These are phyloP conservation scores for Catostylus mosaicus DNA, from an alignment of 30 jellyfish, hydroid and myxozoan genomes.

Conservation along the genomic window DNA sequence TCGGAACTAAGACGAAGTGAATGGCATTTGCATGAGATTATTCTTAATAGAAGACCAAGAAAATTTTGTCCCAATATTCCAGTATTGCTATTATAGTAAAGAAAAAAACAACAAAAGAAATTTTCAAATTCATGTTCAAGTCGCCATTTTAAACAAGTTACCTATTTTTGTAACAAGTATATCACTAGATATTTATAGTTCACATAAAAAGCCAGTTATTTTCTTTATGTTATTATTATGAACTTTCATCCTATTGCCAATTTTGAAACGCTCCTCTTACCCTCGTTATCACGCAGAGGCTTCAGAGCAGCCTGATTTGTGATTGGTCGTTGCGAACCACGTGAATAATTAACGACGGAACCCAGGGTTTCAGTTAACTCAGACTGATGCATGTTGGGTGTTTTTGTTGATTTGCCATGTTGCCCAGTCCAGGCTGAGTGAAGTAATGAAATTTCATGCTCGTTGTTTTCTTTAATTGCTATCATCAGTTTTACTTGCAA, in stretches of 20 bases:
- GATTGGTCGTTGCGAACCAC: slow-evolving; percentile 22
- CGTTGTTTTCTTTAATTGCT: slow-evolving; percentile 58
- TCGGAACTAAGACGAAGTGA: too few species aligned
- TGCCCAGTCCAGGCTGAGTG: slow-evolving; percentile 61
- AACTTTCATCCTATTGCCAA: not conserved
- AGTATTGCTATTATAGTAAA: too few species aligned
- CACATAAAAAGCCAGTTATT: too few species aligned
- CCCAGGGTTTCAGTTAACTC: slow-evolving; percentile 25
- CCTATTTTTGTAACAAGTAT: too few species aligned
- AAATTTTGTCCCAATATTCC: too few species aligned
- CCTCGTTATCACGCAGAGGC: slow-evolving; percentile 66
- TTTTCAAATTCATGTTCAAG: too few species aligned
- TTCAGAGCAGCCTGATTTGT: not conserved
- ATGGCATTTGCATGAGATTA: too few species aligned
- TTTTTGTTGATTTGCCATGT: not conserved
- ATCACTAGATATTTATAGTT: too few species aligned
- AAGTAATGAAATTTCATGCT: slow-evolving; percentile 33
- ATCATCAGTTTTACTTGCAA: slow-evolving; percentile 66
- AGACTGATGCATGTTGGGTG: slow-evolving; percentile 14
- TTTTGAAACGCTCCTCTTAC: not conserved
- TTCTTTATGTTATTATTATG: too few species aligned
- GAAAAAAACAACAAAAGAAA: too few species aligned
- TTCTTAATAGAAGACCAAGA: too few species aligned
- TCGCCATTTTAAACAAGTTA: too few species aligned
- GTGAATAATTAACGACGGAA: not conserved